Conservation (phyloP, 2,113 vertebrate genomes). For the Nettapus auritus region DNA sequence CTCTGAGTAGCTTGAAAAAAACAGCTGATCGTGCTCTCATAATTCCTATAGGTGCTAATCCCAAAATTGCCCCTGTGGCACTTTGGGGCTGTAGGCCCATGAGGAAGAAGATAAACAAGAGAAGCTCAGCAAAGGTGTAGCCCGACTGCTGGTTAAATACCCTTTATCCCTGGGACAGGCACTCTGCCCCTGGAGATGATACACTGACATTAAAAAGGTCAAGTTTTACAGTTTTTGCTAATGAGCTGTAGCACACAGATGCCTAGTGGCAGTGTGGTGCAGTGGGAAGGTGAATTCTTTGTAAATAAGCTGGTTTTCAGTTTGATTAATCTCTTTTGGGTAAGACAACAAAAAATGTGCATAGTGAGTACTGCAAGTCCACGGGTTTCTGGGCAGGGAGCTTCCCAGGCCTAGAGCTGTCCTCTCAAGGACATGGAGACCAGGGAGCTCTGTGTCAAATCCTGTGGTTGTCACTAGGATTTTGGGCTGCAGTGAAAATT, state of each 20-base stretch:
- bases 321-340: background rate
- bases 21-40: background rate
- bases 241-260: background rate
- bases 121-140: background rate
- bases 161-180: background rate
- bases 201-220: rapidly evolving
- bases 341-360: background rate
- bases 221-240: background rate
- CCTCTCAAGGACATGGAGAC: background rate
- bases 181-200: background rate
- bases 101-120: rapidly evolving
- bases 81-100: background rate
- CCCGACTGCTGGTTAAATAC: background rate
- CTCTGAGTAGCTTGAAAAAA: background rate
- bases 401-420: background rate
- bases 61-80: background rate
- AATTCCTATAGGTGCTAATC: background rate
- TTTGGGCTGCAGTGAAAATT: background rate
- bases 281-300: background rate
- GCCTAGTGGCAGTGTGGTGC: background rate
- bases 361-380: background rate
- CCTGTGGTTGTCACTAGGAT: background rate
- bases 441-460: background rate
- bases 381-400: background rate
- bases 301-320: background rate